Evolutionary conservation across 2,888 invertebrate genomes (phyloP).

Genomic region (Xylota segnis): DNA sequence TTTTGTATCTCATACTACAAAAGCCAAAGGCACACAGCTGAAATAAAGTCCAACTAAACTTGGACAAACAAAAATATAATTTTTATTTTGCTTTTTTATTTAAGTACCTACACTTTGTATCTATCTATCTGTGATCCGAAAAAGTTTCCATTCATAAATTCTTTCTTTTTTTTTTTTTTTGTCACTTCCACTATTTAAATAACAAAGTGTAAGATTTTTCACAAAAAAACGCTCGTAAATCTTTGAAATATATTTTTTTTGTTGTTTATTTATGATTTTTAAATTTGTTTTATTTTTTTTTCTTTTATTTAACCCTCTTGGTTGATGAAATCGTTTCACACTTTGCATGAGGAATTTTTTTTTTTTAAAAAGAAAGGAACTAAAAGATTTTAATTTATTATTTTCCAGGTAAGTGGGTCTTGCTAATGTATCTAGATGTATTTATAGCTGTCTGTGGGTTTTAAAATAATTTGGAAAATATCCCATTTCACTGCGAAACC

Average conservation of each 20-base stretch:
- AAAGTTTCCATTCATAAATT: slow-evolving; percentile 45
- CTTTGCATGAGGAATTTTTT: neutral
- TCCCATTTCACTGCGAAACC: neutral
- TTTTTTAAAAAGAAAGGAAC: neutral
- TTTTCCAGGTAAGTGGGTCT: slow-evolving; percentile 10
- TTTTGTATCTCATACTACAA: neutral
- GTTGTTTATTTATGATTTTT: slow-evolving; percentile 12
- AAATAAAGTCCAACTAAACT: slow-evolving; percentile 10
- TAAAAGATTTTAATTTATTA: neutral
- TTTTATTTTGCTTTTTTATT: neutral
- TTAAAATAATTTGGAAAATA: neutral
- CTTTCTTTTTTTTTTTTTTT: neutral
- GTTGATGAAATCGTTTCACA: slow-evolving; percentile 17
- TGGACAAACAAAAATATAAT: slow-evolving; percentile 12
- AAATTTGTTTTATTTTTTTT: slow-evolving; percentile 19
- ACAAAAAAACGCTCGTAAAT: slow-evolving; percentile 1
- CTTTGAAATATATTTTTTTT: slow-evolving; percentile 4
- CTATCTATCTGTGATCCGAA: neutral
- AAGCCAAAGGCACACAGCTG: neutral
- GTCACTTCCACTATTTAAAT: slow-evolving; percentile 5
- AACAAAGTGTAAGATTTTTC: neutral
- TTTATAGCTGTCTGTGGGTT: neutral
- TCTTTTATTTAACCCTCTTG: neutral
- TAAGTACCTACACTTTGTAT: neutral
- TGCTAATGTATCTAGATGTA: neutral